Evolutionary conservation across 2,797 vertebrate species (phyloP).

Genomic region (Pagetopsis macropterus): DNA sequence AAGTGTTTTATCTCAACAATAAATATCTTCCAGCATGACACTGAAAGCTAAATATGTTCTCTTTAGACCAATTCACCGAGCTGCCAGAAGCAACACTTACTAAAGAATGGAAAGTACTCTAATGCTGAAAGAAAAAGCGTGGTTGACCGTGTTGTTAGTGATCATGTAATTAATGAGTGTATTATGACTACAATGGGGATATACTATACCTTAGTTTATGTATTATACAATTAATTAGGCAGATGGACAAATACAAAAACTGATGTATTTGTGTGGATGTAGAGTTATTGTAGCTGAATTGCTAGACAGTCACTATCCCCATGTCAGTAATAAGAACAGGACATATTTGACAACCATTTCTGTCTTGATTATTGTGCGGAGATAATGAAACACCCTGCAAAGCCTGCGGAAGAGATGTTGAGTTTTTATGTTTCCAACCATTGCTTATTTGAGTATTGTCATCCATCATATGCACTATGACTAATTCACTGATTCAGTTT

Average conservation of each 20-base stretch:
- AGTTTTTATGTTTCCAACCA: background rate
- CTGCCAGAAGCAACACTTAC: background rate
- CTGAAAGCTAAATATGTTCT: conserved; percentile 6
- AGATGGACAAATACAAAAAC: background rate
- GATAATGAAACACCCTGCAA: background rate
- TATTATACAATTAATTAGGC: conserved; percentile 1
- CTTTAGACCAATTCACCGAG: conserved; percentile 3
- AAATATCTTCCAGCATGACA: background rate
- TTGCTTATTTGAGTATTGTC: background rate
- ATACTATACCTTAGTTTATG: background rate
- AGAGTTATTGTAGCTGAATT: conserved; percentile 6
- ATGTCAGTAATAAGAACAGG: background rate
- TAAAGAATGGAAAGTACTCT: background rate
- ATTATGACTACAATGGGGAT: background rate
- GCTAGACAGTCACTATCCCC: conserved; percentile 2
- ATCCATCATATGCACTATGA: background rate
- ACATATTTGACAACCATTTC: background rate
- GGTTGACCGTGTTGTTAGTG: background rate
- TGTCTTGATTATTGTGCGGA: background rate
- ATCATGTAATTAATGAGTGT: conserved; percentile 11
- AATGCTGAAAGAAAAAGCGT: conserved; percentile 1
- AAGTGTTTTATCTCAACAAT: background rate
- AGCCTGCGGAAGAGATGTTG: background rate
- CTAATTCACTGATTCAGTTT: background rate
- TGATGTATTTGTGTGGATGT: conserved; percentile 18